Base-by-base conservation (phyloP, 2,113 vertebrate genomes). In the Grallaria varia region DNA sequence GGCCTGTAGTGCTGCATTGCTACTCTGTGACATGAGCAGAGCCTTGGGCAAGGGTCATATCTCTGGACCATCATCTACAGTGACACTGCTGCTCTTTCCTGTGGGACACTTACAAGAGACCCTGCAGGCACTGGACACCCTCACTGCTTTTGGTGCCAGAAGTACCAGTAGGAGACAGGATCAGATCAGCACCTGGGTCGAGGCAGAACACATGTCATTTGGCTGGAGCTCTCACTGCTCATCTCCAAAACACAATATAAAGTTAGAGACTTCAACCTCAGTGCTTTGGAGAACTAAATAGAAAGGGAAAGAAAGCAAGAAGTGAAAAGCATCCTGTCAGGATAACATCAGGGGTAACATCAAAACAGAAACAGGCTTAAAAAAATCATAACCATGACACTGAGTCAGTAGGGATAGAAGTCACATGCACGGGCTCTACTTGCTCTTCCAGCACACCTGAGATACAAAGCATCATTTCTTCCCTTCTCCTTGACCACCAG, bases 171-270 rank as follows among this genome's bases (percentile, higher is more conserved):
- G 1, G 27, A 66, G 45, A 56, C 33, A 52, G 0, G 0, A 17
- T 18, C 25, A 44, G 35, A 49, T 14, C 58, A 52, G 84, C 10
- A 39, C 9, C 59, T 27, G 25, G 62, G 33, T 3, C 19, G 55
- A 58, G 8, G 24, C 7, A 49, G 69, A 17, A 16, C 8, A 33
- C 1, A 0, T 17, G 19, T 25, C 2, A 1, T 3, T 11, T 12
- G 42, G 37, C 31, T 25, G 23, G 56, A 78, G 35, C 21, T 31
- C 67, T 53, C 0, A 3, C 47, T 37, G 28, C 40, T 90, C 49
- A 6, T 49, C 84, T 50, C 50, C 69, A 68, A 25, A 52, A 22
- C 47, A n/a, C 30, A 28, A 16, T 2, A 47, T 6, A 49, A 68
- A 49, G 1, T 1, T 12, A 58, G 31, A 44, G 18, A 35, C 7